A percentile compares a stretch with the other conserved stretches of the same genome.
These are phyloP conservation scores for Chaetodon trifasciatus DNA, from an alignment of 2,797 vertebrate genomes.

Conservation along the genomic window DNA sequence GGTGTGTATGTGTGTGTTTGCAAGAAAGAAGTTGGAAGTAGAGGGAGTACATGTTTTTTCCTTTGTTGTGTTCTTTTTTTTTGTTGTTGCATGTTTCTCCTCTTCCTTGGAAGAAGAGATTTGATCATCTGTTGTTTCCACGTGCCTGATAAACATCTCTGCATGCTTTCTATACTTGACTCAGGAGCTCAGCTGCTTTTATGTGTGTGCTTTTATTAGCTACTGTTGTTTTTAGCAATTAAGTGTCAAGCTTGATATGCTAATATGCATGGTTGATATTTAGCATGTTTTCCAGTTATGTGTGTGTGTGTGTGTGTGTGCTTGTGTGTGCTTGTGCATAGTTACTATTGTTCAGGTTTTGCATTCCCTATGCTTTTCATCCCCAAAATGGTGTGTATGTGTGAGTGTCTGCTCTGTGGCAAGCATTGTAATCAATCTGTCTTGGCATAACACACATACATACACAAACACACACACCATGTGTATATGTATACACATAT, in stretches of 20 bases:
- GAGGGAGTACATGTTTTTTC: conserved; percentile 23
- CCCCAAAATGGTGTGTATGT: conserved; percentile 10
- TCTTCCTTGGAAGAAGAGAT: conserved; percentile 25
- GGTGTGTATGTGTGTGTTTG: conserved; percentile 9
- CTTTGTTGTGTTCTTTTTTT: conserved; percentile 4
- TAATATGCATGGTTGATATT: neutral
- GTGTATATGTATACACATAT: neutral
- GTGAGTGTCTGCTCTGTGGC: conserved; percentile 35
- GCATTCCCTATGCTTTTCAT: conserved; percentile 21
- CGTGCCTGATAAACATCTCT: conserved; percentile 37
- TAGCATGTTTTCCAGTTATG: neutral
- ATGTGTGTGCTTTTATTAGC: neutral
- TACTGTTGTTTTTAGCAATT: conserved; percentile 25
- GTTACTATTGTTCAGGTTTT: conserved; percentile 45
- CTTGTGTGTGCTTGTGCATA: neutral
- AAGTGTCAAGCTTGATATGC: neutral
- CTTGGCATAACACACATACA: conserved; percentile 26
- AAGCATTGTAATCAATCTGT: conserved; percentile 48
- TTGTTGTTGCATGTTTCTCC: conserved; percentile 9
- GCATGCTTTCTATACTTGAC: conserved; percentile 20
- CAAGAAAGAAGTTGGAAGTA: conserved; percentile 23
- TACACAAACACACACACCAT: conserved; percentile 9
- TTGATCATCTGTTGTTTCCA: conserved; percentile 41
- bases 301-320: conserved; percentile 9
- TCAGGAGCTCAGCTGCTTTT: conserved; percentile 33